Conservation (phyloP, 2,113 vertebrate species). For the Blennius ocellaris region DNA sequence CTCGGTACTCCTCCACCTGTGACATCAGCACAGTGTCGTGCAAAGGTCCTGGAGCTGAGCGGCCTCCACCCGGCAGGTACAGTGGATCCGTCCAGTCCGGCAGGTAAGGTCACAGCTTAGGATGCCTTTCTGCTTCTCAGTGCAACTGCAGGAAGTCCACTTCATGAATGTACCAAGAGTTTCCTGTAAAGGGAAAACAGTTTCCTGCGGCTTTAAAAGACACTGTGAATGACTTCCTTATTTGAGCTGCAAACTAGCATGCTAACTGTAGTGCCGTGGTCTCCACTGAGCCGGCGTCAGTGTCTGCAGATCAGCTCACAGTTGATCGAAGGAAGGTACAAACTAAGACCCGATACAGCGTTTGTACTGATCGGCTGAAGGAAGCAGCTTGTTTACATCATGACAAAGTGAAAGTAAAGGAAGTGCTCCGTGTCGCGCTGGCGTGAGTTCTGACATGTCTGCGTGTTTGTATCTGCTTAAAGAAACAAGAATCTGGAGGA, state of each 20-base stretch:
- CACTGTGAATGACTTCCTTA: conserved; percentile 64
- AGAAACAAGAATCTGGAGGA: conserved; percentile 29
- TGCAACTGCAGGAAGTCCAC: neutral
- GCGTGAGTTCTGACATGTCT: too few species aligned
- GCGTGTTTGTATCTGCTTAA: conserved; percentile 7
- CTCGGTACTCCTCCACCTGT: conserved; percentile 49
- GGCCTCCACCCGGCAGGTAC: conserved; percentile 8
- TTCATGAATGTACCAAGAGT: neutral
- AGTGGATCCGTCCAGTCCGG: neutral
- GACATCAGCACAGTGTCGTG: conserved; percentile 54
- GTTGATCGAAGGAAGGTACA: too few species aligned
- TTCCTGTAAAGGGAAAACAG: conserved; percentile 1
- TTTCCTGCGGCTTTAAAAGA: conserved; percentile 17
- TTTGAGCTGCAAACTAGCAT: conserved; percentile 45
- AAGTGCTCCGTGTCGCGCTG: too few species aligned
- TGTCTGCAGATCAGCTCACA: too few species aligned
- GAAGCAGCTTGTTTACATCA: too few species aligned
- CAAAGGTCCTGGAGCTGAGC: conserved; percentile 2
- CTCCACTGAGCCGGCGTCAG: conserved; percentile 10
- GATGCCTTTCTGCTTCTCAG: too few species aligned
- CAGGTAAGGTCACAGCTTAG: neutral
- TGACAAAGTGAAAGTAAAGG: too few species aligned
- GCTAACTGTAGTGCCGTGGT: neutral
- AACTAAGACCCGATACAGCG: too few species aligned
- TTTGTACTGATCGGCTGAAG: too few species aligned